Conservation (phyloP, 2,113 vertebrate species). For the Lasiurus borealis region DNA sequence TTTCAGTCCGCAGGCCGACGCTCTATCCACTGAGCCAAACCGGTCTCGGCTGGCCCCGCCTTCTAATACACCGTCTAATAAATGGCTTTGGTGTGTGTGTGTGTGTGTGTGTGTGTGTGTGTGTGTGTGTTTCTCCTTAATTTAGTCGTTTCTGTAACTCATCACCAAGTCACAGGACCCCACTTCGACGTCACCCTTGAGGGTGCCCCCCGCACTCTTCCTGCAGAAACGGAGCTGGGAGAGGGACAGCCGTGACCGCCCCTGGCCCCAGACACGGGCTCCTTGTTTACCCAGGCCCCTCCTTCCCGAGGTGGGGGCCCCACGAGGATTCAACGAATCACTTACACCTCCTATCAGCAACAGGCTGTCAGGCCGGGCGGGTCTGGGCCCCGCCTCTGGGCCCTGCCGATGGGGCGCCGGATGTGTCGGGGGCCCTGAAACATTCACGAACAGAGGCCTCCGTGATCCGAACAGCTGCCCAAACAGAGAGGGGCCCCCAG, state of each 20-base stretch:
- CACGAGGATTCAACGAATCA: background rate
- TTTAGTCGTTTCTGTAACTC: background rate
- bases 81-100: background rate
- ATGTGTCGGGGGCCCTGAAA: conserved; percentile 32
- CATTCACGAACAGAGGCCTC: conserved; percentile 43
- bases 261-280: accelerated
- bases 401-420: background rate
- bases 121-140: background rate
- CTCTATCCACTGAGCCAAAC: too few species aligned
- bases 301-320: background rate
- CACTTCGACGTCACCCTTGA: background rate
- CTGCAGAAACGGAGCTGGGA: background rate
- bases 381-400: background rate
- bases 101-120: background rate
- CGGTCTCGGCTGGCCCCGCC: too few species aligned
- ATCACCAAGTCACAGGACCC: background rate
- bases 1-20: too few species aligned
- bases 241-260: background rate
- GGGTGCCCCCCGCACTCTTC: background rate
- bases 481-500: background rate
- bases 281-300: background rate
- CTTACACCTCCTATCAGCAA: background rate
- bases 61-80: background rate
- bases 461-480: background rate
- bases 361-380: background rate